Evolutionary conservation across 2,888 invertebrate genomes (phyloP).

Genomic region (Drosophila prostipennis): DNA sequence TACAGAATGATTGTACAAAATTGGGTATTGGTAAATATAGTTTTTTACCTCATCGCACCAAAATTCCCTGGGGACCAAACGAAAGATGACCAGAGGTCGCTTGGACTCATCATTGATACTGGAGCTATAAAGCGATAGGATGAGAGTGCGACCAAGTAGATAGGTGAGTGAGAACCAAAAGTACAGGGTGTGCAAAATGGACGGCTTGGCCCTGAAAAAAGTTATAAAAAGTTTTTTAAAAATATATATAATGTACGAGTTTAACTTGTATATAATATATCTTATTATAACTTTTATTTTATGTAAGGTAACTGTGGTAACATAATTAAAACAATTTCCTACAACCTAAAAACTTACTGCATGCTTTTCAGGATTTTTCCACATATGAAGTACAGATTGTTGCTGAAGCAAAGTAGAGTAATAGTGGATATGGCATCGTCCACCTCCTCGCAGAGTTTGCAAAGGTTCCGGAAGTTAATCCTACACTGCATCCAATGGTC

Average conservation of each 20-base stretch:
- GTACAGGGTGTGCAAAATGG: constrained; percentile 84
- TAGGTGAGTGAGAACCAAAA: constrained; percentile 86
- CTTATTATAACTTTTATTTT: too few species aligned
- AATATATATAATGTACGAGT: too few species aligned
- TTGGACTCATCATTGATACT: constrained; percentile 86
- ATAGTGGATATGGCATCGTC: constrained; percentile 85
- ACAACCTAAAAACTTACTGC: too few species aligned
- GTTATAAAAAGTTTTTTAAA: too few species aligned
- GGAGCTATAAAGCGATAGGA: constrained; percentile 86
- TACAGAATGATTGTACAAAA: not conserved
- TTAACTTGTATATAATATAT: too few species aligned
- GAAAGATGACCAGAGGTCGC: constrained; percentile 83
- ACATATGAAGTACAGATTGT: constrained; percentile 87
- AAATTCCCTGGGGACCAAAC: constrained; percentile 83
- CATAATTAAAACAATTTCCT: too few species aligned
- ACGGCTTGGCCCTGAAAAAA: constrained; percentile 79
- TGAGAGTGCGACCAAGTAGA: constrained; percentile 85
- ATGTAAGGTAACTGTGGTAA: too few species aligned
- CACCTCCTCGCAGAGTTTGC: constrained; percentile 84
- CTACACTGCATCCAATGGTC: constrained; percentile 85
- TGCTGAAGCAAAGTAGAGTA: constrained; percentile 85
- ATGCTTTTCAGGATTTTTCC: constrained; percentile 86
- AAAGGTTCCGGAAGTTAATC: constrained; percentile 85
- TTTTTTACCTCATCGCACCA: constrained; percentile 85
- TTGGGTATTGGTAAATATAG: too few species aligned